These are phyloP conservation scores for Prunella strophiata DNA, from an alignment of 2,797 vertebrate species.

Conservation along the genomic window DNA sequence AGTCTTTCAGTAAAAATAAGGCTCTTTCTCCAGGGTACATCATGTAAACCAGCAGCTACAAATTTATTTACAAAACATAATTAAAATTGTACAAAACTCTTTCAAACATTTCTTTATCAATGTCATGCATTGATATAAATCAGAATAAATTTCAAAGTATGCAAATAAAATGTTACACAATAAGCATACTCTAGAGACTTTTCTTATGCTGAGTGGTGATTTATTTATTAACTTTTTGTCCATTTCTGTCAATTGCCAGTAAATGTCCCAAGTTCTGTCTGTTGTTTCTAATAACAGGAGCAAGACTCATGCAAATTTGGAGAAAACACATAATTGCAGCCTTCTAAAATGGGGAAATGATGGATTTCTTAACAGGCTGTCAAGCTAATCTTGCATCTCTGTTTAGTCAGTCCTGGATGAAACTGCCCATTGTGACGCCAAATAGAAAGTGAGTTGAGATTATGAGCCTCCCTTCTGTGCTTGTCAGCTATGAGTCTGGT, in stretches of 20 bases:
- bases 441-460: conserved; percentile 16
- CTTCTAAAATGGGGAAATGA: conserved; percentile 42
- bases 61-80: not conserved
- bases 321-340: conserved; percentile 11
- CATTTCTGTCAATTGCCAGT: conserved; percentile 53
- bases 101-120: not conserved
- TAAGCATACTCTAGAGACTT: not conserved
- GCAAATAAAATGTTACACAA: conserved; percentile 59
- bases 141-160: conserved; percentile 37
- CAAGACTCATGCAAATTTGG: conserved; percentile 29
- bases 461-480: not conserved
- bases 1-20: not conserved
- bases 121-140: not conserved
- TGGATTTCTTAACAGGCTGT: not conserved
- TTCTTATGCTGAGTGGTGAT: conserved; percentile 49
- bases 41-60: conserved; percentile 22
- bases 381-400: not conserved
- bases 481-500: not conserved
- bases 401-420: conserved; percentile 37
- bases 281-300: conserved; percentile 70
- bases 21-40: not conserved
- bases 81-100: not conserved
- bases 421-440: not conserved
- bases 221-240: conserved; percentile 67
- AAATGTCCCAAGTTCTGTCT: conserved; percentile 41